Conservation (phyloP, 2,888 invertebrate species). For the Muschampia plurimacula region DNA sequence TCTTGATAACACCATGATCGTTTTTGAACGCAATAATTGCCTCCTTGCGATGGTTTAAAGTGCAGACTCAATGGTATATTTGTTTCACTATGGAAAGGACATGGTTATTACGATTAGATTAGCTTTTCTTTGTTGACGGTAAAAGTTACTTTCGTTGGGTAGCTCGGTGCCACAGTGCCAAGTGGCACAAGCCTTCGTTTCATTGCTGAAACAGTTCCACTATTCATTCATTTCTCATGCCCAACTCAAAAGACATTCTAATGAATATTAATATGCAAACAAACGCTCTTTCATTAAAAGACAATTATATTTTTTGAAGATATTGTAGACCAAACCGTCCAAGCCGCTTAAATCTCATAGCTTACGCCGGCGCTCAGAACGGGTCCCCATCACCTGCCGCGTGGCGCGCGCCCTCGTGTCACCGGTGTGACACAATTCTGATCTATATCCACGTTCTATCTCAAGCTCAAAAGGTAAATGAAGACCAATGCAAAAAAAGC, state of each 20-base stretch:
- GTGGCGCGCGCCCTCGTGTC: conserved; percentile 4
- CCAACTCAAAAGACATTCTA: too few species aligned
- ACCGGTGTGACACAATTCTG: conserved; percentile 4
- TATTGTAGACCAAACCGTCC: neutral
- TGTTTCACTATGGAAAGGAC: neutral
- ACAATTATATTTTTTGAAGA: neutral
- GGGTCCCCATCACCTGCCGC: conserved; percentile 35
- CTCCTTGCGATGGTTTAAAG: neutral
- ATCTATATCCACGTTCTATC: neutral
- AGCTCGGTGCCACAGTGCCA: too few species aligned
- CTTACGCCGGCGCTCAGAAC: conserved; percentile 32
- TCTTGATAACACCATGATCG: conserved; percentile 16
- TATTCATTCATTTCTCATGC: too few species aligned
- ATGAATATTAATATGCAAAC: too few species aligned
- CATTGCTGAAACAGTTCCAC: too few species aligned
- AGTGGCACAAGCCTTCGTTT: too few species aligned
- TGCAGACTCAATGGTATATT: neutral
- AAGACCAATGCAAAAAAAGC: neutral
- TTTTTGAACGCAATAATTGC: neutral
- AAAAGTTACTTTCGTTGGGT: too few species aligned
- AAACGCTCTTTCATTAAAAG: too few species aligned
- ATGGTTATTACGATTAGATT: neutral
- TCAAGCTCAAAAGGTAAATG: neutral
- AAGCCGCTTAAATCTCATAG: neutral
- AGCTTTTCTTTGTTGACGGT: too few species aligned